Conservation (phyloP, 1,140 invertebrate species). For the Scaptomyza hsui region DNA sequence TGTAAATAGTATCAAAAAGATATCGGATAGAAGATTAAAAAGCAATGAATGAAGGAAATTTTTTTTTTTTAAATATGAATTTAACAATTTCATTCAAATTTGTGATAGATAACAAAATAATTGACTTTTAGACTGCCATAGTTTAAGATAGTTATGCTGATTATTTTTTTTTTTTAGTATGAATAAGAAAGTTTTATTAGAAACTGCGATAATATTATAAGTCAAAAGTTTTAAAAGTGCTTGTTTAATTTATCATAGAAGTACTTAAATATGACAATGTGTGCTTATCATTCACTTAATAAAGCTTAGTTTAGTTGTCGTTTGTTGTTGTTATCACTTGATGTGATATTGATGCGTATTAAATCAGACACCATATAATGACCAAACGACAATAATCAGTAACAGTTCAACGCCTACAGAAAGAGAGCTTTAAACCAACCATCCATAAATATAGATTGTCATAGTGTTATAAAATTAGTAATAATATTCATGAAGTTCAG, state of each 20-base stretch:
- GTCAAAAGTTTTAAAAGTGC: background rate
- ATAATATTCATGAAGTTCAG: conserved; percentile 36
- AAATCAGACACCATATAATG: conserved; percentile 25
- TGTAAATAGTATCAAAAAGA: too few relatives aligned
- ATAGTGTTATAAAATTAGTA: background rate
- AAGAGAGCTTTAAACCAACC: background rate
- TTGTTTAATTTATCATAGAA: background rate
- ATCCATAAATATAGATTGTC: conserved; percentile 1
- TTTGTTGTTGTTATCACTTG: conserved; percentile 10
- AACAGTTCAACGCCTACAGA: conserved; percentile 12
- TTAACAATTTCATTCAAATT: too few relatives aligned
- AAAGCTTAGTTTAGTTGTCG: background rate
- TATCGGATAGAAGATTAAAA: too few relatives aligned
- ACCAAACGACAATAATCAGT: conserved; percentile 3
- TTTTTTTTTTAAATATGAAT: too few relatives aligned
- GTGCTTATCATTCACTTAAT: background rate
- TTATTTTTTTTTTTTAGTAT: too few relatives aligned
- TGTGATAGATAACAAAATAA: too few relatives aligned
- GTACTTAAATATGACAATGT: background rate
- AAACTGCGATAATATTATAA: background rate
- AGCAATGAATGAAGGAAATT: too few relatives aligned
- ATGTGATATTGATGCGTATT: conserved; percentile 22
- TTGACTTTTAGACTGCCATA: too few relatives aligned
- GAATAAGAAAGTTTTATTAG: background rate
- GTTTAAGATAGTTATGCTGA: too few relatives aligned